A percentile compares a stretch with the other conserved stretches of the same genome.
Evolutionary conservation across 2,888 invertebrate species (phyloP).

Genomic region (Drosophila ochracea): DNA sequence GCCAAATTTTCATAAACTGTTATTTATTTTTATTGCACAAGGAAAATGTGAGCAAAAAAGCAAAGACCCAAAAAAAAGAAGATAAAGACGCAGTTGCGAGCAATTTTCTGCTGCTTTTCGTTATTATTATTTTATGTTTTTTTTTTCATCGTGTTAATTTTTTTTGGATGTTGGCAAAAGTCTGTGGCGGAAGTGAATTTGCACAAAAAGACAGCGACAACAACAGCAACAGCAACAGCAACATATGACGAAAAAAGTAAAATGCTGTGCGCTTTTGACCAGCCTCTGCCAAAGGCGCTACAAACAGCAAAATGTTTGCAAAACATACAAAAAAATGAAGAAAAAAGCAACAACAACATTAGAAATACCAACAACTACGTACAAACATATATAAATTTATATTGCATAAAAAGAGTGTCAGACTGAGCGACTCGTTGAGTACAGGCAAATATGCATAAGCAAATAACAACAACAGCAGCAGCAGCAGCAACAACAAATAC

Average conservation of each 20-base stretch:
- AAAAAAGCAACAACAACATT: neutral
- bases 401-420: constrained; percentile 59
- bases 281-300: constrained; percentile 45
- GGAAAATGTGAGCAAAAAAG: constrained; percentile 57
- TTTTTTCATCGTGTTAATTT: constrained; percentile 44
- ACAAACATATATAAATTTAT: constrained; percentile 25
- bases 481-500: constrained; percentile 26
- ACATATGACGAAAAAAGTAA: constrained; percentile 44
- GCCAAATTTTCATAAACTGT: constrained; percentile 81
- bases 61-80: constrained; percentile 4
- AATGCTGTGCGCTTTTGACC: constrained; percentile 72
- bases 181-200: constrained; percentile 76
- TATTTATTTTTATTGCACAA: constrained; percentile 79
- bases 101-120: constrained; percentile 71
- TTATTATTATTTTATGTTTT: constrained; percentile 37
- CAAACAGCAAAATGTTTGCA: constrained; percentile 51
- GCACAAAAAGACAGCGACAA: constrained; percentile 59
- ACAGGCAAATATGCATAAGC: constrained; percentile 54
- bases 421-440: constrained; percentile 58
- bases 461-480: constrained; percentile 43
- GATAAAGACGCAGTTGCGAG: constrained; percentile 46
- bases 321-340: constrained; percentile 31
- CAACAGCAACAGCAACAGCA: constrained; percentile 6
- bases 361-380: constrained; percentile 1
- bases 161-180: constrained; percentile 51